phyloP scores from a whole-genome alignment of 2,888 invertebrate genomes.

The Strigamia crassipes region DNA sequence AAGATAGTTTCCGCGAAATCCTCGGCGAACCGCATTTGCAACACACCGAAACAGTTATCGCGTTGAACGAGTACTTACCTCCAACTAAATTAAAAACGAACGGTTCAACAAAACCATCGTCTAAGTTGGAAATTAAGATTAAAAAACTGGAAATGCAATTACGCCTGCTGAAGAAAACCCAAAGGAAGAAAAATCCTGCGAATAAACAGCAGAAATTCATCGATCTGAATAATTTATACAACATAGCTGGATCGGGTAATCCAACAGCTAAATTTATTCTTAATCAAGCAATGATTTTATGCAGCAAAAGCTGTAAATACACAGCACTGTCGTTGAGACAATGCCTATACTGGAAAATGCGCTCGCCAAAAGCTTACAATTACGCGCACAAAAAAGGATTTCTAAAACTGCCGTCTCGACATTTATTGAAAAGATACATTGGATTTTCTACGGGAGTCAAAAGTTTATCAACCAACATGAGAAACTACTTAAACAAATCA shows the following conservation, averaged over 20 bases:
- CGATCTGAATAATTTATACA: neutral
- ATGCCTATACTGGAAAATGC: neutral
- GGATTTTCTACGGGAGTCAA: neutral
- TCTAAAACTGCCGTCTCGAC: neutral
- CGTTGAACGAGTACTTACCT: neutral
- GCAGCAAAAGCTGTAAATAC: neutral
- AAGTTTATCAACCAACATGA: neutral
- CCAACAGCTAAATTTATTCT: neutral
- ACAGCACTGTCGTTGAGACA: neutral
- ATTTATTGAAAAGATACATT: neutral
- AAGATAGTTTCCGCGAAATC: neutral
- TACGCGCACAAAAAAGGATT: neutral
- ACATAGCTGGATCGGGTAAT: neutral
- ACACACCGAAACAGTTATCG: neutral
- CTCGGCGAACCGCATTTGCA: neutral
- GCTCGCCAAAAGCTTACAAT: neutral
- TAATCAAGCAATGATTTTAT: neutral
- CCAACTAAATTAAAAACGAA: neutral
- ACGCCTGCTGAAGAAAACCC: neutral
- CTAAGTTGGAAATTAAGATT: neutral
- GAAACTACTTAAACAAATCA: neutral
- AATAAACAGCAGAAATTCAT: neutral
- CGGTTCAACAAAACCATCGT: neutral
- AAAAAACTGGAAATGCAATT: neutral
- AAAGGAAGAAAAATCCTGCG: neutral